A percentile compares a stretch with the other conserved stretches of the same genome.
Evolutionary conservation across 2,113 vertebrate genomes (phyloP).

Genomic region (Corythaixoides concolor): DNA sequence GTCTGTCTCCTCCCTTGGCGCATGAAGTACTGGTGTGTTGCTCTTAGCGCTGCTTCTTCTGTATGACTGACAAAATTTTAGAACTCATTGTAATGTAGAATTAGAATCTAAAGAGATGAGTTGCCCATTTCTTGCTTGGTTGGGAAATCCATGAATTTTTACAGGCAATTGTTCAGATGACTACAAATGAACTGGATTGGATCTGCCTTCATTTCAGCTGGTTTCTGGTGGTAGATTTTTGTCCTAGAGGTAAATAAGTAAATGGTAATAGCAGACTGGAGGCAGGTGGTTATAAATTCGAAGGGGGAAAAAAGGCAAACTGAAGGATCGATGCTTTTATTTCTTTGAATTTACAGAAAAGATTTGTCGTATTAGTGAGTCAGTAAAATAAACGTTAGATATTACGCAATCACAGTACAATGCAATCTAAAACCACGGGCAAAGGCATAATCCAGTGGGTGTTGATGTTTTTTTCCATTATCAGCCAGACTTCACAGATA

Average conservation of each 20-base stretch:
- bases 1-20: neutral
- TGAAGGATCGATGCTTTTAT: neutral
- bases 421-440: constrained; percentile 1
- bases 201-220: constrained; percentile 17
- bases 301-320: neutral
- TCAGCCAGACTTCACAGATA: neutral
- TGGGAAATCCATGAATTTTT: neutral
- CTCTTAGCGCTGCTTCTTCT: neutral
- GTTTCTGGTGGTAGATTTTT: neutral
- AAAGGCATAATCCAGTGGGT: neutral
- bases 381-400: constrained; percentile 27
- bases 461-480: constrained; percentile 25
- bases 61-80: neutral
- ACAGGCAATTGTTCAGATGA: neutral
- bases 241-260: constrained; percentile 21
- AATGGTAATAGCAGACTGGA: neutral
- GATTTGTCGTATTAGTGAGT: neutral
- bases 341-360: constrained; percentile 16
- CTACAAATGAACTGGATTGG: constrained; percentile 12
- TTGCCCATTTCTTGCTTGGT: constrained; percentile 25
- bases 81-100: neutral
- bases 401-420: neutral
- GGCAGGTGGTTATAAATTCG: neutral
- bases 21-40: neutral
- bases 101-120: neutral